These are phyloP conservation scores for Sipha flava DNA, from an alignment of 1,140 invertebrate genomes.

Conservation along the genomic window DNA sequence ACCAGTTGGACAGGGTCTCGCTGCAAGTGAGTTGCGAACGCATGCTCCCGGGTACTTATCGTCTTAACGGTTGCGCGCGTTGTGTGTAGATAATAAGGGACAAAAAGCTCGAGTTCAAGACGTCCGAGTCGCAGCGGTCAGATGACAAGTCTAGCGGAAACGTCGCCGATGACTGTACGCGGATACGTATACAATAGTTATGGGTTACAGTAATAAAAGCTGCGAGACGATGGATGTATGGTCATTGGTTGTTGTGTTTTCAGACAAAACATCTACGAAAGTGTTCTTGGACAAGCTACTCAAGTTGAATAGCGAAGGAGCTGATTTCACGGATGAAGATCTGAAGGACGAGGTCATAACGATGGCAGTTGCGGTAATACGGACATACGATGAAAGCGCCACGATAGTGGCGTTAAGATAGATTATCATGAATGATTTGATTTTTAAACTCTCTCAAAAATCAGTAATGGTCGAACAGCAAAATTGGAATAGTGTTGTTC, in stretches of 20 bases:
- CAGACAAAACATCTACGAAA: conserved; percentile 9
- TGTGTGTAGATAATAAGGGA: not conserved
- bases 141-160: not conserved
- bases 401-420: too few relatives aligned
- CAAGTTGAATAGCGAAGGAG: conserved; percentile 45
- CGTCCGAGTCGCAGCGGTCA: not conserved
- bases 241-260: too few relatives aligned
- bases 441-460: too few relatives aligned
- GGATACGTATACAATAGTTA: not conserved
- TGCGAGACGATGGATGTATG: too few relatives aligned
- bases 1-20: not conserved
- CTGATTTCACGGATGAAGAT: conserved; percentile 49
- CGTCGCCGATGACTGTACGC: not conserved
- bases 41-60: too few relatives aligned
- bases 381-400: not conserved
- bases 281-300: conserved; percentile 57
- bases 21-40: not conserved
- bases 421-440: too few relatives aligned
- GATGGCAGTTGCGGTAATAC: conserved; percentile 40
- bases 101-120: not conserved
- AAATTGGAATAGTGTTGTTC: too few relatives aligned
- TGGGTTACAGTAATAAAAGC: not conserved
- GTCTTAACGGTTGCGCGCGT: not conserved
- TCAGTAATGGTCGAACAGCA: too few relatives aligned
- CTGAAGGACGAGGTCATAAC: conserved; percentile 53